Percentiles rank a stretch among this genome's conserved stretches.
These are phyloP conservation scores for Latrodectus elegans DNA, from an alignment of 2,888 invertebrate species.

Conservation along the genomic window DNA sequence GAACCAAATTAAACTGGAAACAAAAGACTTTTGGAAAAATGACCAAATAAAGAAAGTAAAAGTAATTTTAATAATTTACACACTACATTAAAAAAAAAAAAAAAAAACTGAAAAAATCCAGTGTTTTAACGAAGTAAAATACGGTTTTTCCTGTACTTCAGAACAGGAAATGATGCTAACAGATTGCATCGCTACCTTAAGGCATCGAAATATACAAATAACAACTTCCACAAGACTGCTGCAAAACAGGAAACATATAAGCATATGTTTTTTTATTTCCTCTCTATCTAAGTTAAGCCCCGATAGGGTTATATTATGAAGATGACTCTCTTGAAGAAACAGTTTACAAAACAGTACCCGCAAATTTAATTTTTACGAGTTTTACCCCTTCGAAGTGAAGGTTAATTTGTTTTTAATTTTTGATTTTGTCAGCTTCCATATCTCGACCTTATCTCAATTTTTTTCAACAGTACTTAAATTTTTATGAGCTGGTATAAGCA, in stretches of 20 bases:
- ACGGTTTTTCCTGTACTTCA: not conserved
- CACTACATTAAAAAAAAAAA: no score
- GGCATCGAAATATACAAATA: not conserved
- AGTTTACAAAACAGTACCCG: constrained; percentile 27
- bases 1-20: no score
- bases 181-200: not conserved
- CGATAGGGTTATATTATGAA: constrained; percentile 23
- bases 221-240: constrained; percentile 12
- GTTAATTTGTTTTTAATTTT: constrained; percentile 67
- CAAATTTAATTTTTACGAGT: constrained; percentile 64
- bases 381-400: constrained; percentile 9
- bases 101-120: no score
- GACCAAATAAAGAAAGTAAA: no score
- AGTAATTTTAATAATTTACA: no score
- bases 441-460: constrained; percentile 44
- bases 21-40: no score
- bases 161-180: not conserved
- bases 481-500: constrained; percentile 35
- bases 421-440: constrained; percentile 64
- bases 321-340: constrained; percentile 1
- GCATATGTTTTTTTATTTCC: constrained; percentile 7
- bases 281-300: not conserved
- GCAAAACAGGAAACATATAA: constrained; percentile 20
- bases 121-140: not conserved
- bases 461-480: constrained; percentile 40